Conservation (phyloP, 2,888 invertebrate genomes). For the Holacanthella duospinosa region DNA sequence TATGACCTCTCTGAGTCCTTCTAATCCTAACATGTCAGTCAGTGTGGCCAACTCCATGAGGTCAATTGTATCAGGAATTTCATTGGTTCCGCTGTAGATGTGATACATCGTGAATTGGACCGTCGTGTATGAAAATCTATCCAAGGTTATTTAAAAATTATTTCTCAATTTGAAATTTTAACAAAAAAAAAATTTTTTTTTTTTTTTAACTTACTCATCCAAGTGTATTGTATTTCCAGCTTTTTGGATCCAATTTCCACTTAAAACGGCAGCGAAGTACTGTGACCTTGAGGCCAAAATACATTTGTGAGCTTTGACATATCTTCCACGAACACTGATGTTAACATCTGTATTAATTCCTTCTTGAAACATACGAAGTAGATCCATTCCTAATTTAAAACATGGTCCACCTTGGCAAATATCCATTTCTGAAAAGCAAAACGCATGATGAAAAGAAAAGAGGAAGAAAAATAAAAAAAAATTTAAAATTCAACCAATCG, state of each 20-base stretch:
- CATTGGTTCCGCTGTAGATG: constrained; percentile 84
- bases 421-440: constrained; percentile 16
- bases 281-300: constrained; percentile 81
- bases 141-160: too few relatives aligned
- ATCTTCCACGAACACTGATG: constrained; percentile 68
- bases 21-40: constrained; percentile 78
- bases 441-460: not conserved
- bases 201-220: constrained; percentile 53
- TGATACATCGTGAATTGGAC: constrained; percentile 86
- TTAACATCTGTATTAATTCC: constrained; percentile 81
- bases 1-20: constrained; percentile 84
- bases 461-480: not conserved
- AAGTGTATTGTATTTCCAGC: constrained; percentile 71
- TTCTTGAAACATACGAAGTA: constrained; percentile 80
- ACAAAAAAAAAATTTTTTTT: too few relatives aligned
- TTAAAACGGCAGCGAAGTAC: constrained; percentile 82
- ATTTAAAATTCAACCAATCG: not conserved
- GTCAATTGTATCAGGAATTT: constrained; percentile 74
- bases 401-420: constrained; percentile 40
- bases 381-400: constrained; percentile 68
- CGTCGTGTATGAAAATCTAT: constrained; percentile 67
- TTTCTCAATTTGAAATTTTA: too few relatives aligned
- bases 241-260: constrained; percentile 72
- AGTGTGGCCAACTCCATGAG: constrained; percentile 76
- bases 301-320: constrained; percentile 81